Evolutionary conservation across 2,888 invertebrate genomes (phyloP).

Genomic region (Caenorhabditis virilis): DNA sequence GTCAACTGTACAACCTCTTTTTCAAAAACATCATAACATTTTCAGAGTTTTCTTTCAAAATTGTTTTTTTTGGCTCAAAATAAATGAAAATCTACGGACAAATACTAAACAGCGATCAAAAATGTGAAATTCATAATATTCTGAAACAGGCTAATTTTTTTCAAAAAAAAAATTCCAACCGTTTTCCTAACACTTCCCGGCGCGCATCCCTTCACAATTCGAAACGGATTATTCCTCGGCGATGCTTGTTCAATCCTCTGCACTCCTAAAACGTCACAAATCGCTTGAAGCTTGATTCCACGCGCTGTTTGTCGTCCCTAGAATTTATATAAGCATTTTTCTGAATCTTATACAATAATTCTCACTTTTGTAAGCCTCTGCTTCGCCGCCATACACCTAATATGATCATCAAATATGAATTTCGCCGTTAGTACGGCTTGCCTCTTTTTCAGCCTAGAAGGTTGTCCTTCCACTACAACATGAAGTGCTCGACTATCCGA

Average conservation of each 20-base stretch:
- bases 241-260: constrained; percentile 29
- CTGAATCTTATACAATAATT: neutral
- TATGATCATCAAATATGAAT: constrained; percentile 97
- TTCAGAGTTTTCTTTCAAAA: too few relatives aligned
- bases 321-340: constrained; percentile 7
- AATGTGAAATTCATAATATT: too few relatives aligned
- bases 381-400: constrained; percentile 97
- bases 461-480: constrained; percentile 71
- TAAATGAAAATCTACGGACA: too few relatives aligned
- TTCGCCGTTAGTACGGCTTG: constrained; percentile 85
- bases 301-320: constrained; percentile 86
- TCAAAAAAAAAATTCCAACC: too few relatives aligned
- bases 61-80: too few relatives aligned
- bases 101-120: too few relatives aligned
- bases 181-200: constrained; percentile 56
- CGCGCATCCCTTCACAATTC: constrained; percentile 55
- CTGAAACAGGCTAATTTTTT: too few relatives aligned
- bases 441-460: constrained; percentile 44
- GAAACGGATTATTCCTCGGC: constrained; percentile 49
- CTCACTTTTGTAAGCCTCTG: constrained; percentile 76
- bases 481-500: constrained; percentile 94
- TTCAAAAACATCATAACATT: too few relatives aligned
- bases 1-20: too few relatives aligned
- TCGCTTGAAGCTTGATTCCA: constrained; percentile 94
- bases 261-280: constrained; percentile 83